phyloP scores from a whole-genome alignment of 2,888 invertebrate genomes.

The Elegia similella region DNA sequence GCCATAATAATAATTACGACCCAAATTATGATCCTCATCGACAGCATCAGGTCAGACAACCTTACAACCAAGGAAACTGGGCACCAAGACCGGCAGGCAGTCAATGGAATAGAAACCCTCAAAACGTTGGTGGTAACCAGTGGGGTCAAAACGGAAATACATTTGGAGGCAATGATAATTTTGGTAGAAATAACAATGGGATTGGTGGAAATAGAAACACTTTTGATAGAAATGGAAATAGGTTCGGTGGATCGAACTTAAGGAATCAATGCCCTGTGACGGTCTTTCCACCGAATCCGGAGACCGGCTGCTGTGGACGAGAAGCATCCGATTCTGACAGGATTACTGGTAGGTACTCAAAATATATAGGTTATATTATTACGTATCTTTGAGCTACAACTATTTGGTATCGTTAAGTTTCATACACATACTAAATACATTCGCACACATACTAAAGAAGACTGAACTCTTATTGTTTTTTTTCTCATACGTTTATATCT shows the following conservation, averaged over 20 bases:
- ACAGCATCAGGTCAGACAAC: neutral
- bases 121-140: constrained; percentile 15
- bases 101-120: constrained; percentile 21
- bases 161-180: neutral
- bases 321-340: constrained; percentile 55
- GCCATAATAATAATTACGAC: neutral
- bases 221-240: neutral
- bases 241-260: constrained; percentile 22
- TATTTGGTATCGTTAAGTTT: too few relatives aligned
- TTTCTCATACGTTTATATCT: too few relatives aligned
- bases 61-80: constrained; percentile 21
- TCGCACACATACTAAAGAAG: too few relatives aligned
- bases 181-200: neutral
- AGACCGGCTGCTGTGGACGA: constrained; percentile 61
- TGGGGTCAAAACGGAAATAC: neutral
- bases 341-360: constrained; percentile 50
- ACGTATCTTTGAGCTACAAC: too few relatives aligned
- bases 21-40: neutral
- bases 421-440: too few relatives aligned
- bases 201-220: neutral
- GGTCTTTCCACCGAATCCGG: constrained; percentile 54
- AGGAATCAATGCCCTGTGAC: constrained; percentile 48
- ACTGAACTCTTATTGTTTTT: too few relatives aligned
- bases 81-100: constrained; percentile 23
- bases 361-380: neutral